phyloP scores from a whole-genome alignment of 1,140 invertebrate species.

The Gryllus bimaculatus region DNA sequence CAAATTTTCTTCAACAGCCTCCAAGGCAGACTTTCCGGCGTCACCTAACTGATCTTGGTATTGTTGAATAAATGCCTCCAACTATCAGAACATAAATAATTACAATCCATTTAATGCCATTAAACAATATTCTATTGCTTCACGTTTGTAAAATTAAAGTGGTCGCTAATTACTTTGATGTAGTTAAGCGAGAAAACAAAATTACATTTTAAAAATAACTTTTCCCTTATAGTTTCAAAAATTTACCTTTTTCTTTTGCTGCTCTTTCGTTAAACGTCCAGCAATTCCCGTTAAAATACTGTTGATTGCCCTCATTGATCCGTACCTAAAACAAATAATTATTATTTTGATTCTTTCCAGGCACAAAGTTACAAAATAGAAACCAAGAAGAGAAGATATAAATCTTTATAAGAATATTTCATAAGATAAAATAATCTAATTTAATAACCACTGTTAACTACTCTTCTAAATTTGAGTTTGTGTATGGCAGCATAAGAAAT shows the following conservation, averaged over 20 bases:
- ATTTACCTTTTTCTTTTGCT: conserved; percentile 28
- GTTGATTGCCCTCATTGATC: conserved; percentile 25
- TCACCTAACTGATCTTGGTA: background rate
- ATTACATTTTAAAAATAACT: background rate
- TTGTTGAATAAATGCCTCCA: background rate
- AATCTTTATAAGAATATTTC: no score
- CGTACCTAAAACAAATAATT: conserved; percentile 25
- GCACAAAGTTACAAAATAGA: no score
- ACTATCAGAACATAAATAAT: background rate
- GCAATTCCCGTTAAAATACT: conserved; percentile 27
- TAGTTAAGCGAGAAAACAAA: background rate
- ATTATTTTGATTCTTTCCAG: background rate
- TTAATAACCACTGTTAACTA: background rate
- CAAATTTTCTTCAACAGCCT: background rate
- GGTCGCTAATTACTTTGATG: background rate
- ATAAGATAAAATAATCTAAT: no score
- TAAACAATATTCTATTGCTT: no score
- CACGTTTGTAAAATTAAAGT: background rate
- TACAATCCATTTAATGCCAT: no score
- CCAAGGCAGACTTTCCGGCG: background rate
- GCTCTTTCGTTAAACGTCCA: conserved; percentile 22
- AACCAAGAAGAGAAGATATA: no score
- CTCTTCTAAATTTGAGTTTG: background rate
- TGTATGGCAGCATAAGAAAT: background rate
- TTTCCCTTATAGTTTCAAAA: background rate